Evolutionary conservation across 2,888 invertebrate genomes (phyloP), one percentile per base, ranked within the genome.

Genomic region (Ceramica pisi): DNA sequence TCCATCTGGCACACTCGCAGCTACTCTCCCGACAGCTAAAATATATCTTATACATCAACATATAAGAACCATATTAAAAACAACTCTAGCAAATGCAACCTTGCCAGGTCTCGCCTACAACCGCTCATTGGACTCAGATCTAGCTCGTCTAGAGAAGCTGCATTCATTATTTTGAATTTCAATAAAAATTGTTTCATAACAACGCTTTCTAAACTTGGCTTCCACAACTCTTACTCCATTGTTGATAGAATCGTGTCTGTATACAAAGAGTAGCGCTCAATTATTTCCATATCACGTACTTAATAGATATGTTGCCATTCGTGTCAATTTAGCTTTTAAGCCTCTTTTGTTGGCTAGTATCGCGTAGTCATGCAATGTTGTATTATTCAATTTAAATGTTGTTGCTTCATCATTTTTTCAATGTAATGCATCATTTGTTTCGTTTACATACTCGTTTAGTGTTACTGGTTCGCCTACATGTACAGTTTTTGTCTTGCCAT

Each of bases 401-500:
- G 73, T 67, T 83, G 72, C 67, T 69, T 62, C 67, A 66, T 72
- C 8, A 59, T 65, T 55, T 67, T 78, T 78, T 67, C 70, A 70
- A 76, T 67, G 71, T 77, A 67, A 80, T 74, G 76, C 71, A 80
- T 68, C 64, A 69, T 78, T 86, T 77, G 70, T 81, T 83, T 67
- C 57, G 71, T 81, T 81, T 70, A 71, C 79, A 82, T 85, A 81
- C 74, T 77, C 65, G 67, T 76, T 78, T 61, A 81, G 63, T 64
- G 71, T 77, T 84, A 86, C 87, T 79, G 75, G 87, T 87, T 90
- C 90, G 90, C 90, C 91, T 89, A 91, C 92, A 83, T 73, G 50
- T 55, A 72, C 41, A 41, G 68, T 81, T 80, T 81, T 80, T 77
- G 66, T 80, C 84, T 89, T 81, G 78, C 87, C 85, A 89, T 92